Base-by-base conservation (phyloP, 2,113 vertebrate genomes). In the Anarhynchus alexandrinus region DNA sequence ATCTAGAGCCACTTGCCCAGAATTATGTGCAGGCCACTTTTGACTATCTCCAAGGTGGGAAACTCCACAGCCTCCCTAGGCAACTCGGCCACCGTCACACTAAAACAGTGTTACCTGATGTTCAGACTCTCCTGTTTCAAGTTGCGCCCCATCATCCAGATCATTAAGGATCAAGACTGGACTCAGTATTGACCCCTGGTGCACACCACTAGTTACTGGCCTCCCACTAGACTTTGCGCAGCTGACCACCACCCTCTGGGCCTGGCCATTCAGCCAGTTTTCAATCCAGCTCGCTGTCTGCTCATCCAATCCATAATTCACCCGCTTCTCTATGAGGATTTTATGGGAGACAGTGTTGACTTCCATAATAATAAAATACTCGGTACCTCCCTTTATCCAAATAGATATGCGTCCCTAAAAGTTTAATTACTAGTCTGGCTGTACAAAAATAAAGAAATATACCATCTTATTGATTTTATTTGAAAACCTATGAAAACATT, bases 241-340 rank as follows among this genome's bases (percentile, higher is more conserved):
- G 69, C 62, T 87, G 62, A 71, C 16, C n/a, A 25, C 19, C 12
- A 77, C 17, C 2, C 52, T 73, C 43, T 12, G 30, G 21, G 36
- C 27, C 15, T 2, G 0, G 27, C 23, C 4, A 0, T 17, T 74
- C 66, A 45, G 13, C 3, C 59, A 20, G 10, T 59, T 85, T 17
- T 36, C 38, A 84, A 21, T 49, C 21, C 45, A 42, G 14, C 26
- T 29, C 71, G 10, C 15, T 59, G 45, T 5, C 69, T 66, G 71
- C 58, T 55, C 49, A 29, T 29, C n/a, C 38, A 58, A 38, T 30
- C 52, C 2, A 0, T 27, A 81, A 76, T 29, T 49, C 52, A 84
- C 22, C 43, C 34, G 26, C 12, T 38, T 62, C 19, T 61, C 40
- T 52, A 13, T 0, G 0, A 34, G 32, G 43, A 74, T 34, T 36